phyloP scores from a whole-genome alignment of 2,888 invertebrate genomes.

The Leptopterna dolabrata region DNA sequence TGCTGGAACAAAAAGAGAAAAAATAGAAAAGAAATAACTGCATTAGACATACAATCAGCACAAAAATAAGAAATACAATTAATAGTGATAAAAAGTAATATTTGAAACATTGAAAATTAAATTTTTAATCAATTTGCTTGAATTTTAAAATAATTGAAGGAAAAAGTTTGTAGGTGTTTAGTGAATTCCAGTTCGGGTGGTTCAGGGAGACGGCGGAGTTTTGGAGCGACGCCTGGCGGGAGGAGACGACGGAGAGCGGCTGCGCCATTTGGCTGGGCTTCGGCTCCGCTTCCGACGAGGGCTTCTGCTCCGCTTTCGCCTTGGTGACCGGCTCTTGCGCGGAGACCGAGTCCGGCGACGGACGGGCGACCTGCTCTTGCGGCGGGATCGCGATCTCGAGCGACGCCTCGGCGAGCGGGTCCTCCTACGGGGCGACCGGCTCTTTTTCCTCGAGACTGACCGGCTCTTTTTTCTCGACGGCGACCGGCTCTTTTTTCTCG shows the following conservation, averaged over 20 bases:
- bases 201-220: constrained; percentile 43
- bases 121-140: not conserved
- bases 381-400: constrained; percentile 66
- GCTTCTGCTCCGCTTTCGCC: constrained; percentile 52
- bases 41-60: not conserved
- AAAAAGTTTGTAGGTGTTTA: not conserved
- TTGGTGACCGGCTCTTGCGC: constrained; percentile 55
- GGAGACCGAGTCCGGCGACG: constrained; percentile 53
- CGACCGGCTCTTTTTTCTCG: constrained; percentile 60
- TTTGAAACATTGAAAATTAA: not conserved
- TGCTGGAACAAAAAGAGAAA: constrained; percentile 21
- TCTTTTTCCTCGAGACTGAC: constrained; percentile 61
- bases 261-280: constrained; percentile 54
- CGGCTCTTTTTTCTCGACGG: constrained; percentile 63
- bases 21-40: not conserved
- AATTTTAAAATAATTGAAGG: not conserved
- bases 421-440: constrained; percentile 69
- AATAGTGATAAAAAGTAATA: not conserved
- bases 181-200: not conserved
- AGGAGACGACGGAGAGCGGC: constrained; percentile 54
- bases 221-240: constrained; percentile 51
- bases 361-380: constrained; percentile 67
- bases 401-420: constrained; percentile 66
- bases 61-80: not conserved
- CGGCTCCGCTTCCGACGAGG: constrained; percentile 56